phyloP scores from a whole-genome alignment of 2,888 invertebrate species.

The Diachrysia chrysitis region DNA sequence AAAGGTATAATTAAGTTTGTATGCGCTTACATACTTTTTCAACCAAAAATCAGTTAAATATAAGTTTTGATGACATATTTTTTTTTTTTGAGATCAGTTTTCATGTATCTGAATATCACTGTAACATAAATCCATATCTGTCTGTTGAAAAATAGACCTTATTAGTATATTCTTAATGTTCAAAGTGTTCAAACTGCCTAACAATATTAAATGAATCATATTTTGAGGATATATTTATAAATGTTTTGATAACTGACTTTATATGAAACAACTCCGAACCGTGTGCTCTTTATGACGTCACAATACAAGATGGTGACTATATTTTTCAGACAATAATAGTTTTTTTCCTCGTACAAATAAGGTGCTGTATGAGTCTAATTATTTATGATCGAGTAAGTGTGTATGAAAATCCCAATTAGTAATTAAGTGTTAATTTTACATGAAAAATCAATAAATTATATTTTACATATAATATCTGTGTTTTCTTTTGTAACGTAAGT shows the following conservation, averaged over 20 bases:
- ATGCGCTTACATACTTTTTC: background rate
- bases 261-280: background rate
- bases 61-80: background rate
- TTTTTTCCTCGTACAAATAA: slow-evolving; percentile 31
- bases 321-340: background rate
- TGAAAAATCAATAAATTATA: slow-evolving; percentile 69
- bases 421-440: slow-evolving; percentile 75
- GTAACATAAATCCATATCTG: background rate
- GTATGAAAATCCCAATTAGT: slow-evolving; percentile 60
- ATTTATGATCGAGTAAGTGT: slow-evolving; percentile 33
- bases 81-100: background rate
- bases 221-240: slow-evolving; percentile 30
- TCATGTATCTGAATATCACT: background rate
- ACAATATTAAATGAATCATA: background rate
- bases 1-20: background rate
- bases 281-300: background rate
- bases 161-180: too few species aligned
- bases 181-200: background rate
- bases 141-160: background rate
- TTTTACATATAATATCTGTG: slow-evolving; percentile 57
- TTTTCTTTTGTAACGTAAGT: slow-evolving; percentile 17
- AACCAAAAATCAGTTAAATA: background rate
- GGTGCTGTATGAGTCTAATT: slow-evolving; percentile 37
- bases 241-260: background rate
- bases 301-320: background rate